phyloP scores from a whole-genome alignment of 2,797 vertebrate genomes.

The Hippoglossus hippoglossus region DNA sequence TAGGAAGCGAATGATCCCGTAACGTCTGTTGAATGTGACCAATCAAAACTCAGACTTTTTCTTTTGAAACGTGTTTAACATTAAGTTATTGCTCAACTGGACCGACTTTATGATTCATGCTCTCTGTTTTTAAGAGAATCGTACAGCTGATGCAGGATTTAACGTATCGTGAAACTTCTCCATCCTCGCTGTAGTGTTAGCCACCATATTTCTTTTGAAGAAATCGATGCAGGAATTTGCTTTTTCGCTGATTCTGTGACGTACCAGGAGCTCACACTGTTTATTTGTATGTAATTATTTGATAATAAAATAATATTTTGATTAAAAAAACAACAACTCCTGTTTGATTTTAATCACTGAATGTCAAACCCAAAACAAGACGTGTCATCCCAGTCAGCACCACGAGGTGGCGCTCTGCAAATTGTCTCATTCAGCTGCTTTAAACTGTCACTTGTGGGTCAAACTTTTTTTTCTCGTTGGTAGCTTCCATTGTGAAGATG shows the following conservation, averaged over 20 bases:
- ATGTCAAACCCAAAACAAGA: background rate
- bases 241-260: background rate
- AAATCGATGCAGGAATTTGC: constrained; percentile 9
- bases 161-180: constrained; percentile 2
- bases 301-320: constrained; percentile 79
- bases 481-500: no score
- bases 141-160: constrained; percentile 16
- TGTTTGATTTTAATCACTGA: constrained; percentile 6
- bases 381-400: constrained; percentile 4
- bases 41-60: constrained; percentile 19
- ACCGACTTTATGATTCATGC: constrained; percentile 4
- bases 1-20: background rate
- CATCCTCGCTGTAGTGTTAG: background rate
- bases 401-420: constrained; percentile 24
- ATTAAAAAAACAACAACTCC: constrained; percentile 33
- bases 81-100: constrained; percentile 57
- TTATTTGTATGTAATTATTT: constrained; percentile 70
- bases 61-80: background rate
- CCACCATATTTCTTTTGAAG: no score
- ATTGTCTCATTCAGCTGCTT: background rate
- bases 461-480: no score
- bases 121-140: constrained; percentile 76
- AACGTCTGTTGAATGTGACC: constrained; percentile 40
- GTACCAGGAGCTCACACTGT: constrained; percentile 9
- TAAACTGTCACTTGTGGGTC: no score